Conservation (phyloP, 1,140 invertebrate species). For the Rhysida immarginata region DNA sequence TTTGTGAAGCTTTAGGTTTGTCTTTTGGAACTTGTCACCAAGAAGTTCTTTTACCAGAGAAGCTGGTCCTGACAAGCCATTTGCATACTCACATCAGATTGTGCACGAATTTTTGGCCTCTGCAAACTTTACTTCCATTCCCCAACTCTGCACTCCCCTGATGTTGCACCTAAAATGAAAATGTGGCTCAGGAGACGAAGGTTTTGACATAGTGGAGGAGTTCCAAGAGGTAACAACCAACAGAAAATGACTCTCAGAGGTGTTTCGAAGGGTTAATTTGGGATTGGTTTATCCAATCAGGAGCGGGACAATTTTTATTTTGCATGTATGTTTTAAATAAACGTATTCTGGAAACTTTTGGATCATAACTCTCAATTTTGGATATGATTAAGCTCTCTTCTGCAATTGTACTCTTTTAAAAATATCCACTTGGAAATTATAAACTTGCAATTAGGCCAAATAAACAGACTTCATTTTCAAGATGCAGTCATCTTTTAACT, state of each 20-base stretch:
- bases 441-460: background rate
- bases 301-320: no score
- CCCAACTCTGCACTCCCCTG: no score
- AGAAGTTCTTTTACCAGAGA: no score
- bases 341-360: background rate
- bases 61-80: no score
- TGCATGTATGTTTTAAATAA: background rate
- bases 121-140: no score
- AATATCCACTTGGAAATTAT: background rate
- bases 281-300: no score
- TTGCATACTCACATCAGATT: no score
- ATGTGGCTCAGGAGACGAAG: background rate
- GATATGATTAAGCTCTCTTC: background rate
- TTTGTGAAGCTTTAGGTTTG: no score
- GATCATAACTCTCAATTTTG: background rate
- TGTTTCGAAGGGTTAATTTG: no score
- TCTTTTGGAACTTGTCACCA: no score
- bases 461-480: background rate
- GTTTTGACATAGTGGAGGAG: background rate
- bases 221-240: background rate
- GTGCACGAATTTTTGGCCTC: no score
- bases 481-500: background rate
- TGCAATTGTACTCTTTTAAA: background rate
- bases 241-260: background rate
- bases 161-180: background rate